Conservation (phyloP, 2,797 vertebrate genomes). For the Ptychadena robeensis region DNA sequence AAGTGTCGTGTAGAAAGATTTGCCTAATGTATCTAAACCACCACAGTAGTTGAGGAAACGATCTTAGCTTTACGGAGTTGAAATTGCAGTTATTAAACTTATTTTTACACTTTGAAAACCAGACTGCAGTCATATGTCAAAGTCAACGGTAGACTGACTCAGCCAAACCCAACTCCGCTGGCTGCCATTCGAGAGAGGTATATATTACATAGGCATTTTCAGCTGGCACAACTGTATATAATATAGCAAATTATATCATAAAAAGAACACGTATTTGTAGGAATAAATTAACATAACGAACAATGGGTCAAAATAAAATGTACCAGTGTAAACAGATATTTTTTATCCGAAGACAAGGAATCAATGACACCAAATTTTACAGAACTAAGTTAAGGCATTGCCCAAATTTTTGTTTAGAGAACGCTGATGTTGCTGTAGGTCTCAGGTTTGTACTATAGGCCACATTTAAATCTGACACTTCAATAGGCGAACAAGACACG, state of each 20-base stretch:
- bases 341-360: neutral
- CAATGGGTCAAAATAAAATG: constrained; percentile 8
- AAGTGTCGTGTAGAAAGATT: neutral
- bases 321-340: neutral
- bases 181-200: constrained; percentile 26
- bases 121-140: constrained; percentile 45
- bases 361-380: neutral
- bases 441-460: neutral
- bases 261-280: constrained; percentile 29
- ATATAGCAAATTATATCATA: constrained; percentile 40
- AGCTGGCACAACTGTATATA: constrained; percentile 36
- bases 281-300: constrained; percentile 23
- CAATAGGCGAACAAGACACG: constrained; percentile 45
- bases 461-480: constrained; percentile 44
- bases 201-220: constrained; percentile 58
- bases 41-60: neutral
- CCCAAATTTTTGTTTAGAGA: neutral
- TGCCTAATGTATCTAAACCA: constrained; percentile 13
- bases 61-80: constrained; percentile 26
- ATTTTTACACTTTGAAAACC: constrained; percentile 48
- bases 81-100: constrained; percentile 48
- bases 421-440: neutral
- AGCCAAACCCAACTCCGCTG: constrained; percentile 46
- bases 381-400: neutral
- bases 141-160: constrained; percentile 8